Evolutionary conservation across 37 sponge, comb jelly and placozoan species (phyloP), one percentile per base, ranked within the genome.

Genomic region (Chondrilla cf. caribensis): DNA sequence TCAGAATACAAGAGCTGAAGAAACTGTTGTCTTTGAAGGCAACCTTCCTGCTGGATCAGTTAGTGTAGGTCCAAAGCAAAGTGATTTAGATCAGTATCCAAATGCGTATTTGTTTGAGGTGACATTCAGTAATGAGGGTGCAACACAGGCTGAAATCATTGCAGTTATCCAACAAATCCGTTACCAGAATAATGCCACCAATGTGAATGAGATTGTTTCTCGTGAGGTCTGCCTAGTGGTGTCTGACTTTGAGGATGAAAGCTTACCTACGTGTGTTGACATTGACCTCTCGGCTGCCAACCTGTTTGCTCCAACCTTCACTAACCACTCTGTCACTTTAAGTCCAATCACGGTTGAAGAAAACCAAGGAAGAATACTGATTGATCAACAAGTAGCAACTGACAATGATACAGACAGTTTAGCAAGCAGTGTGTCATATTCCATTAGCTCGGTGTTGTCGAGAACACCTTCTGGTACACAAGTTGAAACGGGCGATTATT

Each of bases 271-370:
- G 4, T 92, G 93, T 86, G 93, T 92, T 40, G 86, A 59, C 62
- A 83, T 92, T 18, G 59, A 38, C 25, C 60, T 92, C 28, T 86
- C 89, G 39, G 78, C 89, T 58, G 75, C 89, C 38, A 92, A 92
- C 41, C 15, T 77, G 58, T 60, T 67, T 37, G 15, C 80, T 44
- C 93, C 93, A 29, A 47, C 70, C 21, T 88, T 92, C 77, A 31
- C 65, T 9, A 75, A 38, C 40, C 44, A 35, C 6, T 67, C 68
- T 67, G 68, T 67, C 2, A 22, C 44, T 5, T 21, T 73, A 18
- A 37, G 25, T 38, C 38, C 7, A 37, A 58, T 65, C 21, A 58
- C 77, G 2, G 42, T 25, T 0, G 22, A 67, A 17, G 81, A 67
- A n/a, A 39, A 79, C 9, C 41, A 33, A 5, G 54, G 31, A n/a